Evolutionary conservation across 1,140 invertebrate genomes (phyloP), one percentile per base, ranked within the genome.

Genomic region (Drosophila albomicans): DNA sequence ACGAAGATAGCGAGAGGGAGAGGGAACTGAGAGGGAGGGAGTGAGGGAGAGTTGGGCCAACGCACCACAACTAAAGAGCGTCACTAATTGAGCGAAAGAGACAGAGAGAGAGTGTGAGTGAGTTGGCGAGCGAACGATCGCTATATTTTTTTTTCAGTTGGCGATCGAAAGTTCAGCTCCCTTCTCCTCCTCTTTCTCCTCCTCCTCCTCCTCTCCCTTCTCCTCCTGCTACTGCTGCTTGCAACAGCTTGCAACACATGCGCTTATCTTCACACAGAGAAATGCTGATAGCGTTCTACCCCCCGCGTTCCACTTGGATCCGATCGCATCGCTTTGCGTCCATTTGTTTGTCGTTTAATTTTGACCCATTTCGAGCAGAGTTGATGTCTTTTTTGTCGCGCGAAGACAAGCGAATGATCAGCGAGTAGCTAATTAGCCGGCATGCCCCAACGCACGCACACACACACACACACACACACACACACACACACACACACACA

Each of bases 121-220:
- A 25, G 20, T 25, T 25, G 20, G 20, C 20, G 20, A 25, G 32
- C 16, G 48, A 30, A 30, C n/a, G 57, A 25, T 25, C 20, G 20
- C 20, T 25, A 25, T 25, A 25, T 3, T 25, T 25, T 25, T 25
- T 25, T 25, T 25, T 25, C 57, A 65, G 25, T 59, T 20, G 41
- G 46, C 61, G 43, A 77, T 71, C 78, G 69, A 84, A 84, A 84
- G 78, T 74, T 80, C 38, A 84, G 49, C 38, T 61, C 11, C 63
- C 13, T 41, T 25, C 20, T 3, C 20, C n/a, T 65, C 28, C 25
- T 16, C 15, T 16, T 13, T 7, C 11, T 32, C 11, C 20, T 45
- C 3, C 16, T 52, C 1, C 20, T 3, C 20, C 20, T 25, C 3
- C n/a, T 65, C 28, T 15, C 30, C 16, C 32, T 13, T 7, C 11